phyloP scores from a whole-genome alignment of 2,113 vertebrate genomes.

The Rhabdomys dilectus region DNA sequence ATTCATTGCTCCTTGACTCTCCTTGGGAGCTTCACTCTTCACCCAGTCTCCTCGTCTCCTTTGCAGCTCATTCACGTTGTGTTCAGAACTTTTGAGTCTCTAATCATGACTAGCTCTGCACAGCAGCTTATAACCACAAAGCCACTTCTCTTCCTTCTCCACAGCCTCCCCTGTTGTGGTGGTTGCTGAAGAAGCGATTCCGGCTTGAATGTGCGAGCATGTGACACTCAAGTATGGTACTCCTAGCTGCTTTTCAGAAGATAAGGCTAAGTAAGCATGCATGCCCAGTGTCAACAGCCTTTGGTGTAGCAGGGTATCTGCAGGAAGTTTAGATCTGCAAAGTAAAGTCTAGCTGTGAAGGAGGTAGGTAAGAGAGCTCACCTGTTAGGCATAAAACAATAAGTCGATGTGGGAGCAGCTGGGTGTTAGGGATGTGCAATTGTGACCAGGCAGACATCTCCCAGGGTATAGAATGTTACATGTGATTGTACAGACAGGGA shows the following conservation, averaged over 20 bases:
- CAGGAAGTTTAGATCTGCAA: background rate
- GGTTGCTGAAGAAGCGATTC: background rate
- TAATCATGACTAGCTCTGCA: background rate
- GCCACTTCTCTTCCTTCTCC: background rate
- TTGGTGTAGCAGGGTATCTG: background rate
- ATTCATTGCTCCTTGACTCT: background rate
- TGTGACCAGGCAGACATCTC: background rate
- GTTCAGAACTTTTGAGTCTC: background rate
- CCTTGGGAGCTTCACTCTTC: background rate
- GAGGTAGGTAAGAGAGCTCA: background rate
- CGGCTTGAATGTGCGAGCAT: background rate
- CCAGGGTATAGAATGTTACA: rapidly evolving
- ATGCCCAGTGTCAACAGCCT: rapidly evolving
- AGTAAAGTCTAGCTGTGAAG: background rate
- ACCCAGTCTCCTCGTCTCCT: background rate
- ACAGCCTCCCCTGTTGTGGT: background rate
- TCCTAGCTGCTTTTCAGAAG: background rate
- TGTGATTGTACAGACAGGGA: background rate
- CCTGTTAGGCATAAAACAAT: background rate
- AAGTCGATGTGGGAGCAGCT: background rate
- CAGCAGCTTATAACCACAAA: background rate
- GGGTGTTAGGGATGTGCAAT: rapidly evolving
- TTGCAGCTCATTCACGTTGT: background rate
- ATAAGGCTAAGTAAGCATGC: background rate
- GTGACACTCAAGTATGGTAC: background rate